Evolutionary conservation across 1,140 invertebrate genomes (phyloP).

Genomic region (Micrasema minimum): DNA sequence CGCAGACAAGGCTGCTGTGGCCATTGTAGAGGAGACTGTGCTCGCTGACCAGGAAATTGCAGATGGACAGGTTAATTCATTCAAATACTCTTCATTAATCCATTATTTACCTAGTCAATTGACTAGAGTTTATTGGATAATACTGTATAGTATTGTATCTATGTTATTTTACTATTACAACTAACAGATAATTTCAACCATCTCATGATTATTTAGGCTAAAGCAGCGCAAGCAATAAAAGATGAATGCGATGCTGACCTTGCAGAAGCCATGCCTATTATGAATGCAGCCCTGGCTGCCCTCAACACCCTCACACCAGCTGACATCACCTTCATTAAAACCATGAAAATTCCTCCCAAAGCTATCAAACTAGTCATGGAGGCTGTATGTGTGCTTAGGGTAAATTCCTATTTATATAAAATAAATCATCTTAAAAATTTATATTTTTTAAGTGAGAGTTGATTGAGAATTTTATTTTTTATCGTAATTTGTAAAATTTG

Average conservation of each 20-base stretch:
- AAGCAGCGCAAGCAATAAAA: slow-evolving; percentile 89
- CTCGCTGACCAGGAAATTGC: slow-evolving; percentile 74
- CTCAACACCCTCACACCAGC: slow-evolving; percentile 90
- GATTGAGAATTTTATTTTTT: too few species aligned
- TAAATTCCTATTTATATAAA: slow-evolving; percentile 55
- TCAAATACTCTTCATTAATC: too few species aligned
- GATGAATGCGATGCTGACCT: slow-evolving; percentile 95
- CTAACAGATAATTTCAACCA: not conserved
- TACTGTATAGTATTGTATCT: too few species aligned
- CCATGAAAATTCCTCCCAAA: slow-evolving; percentile 97
- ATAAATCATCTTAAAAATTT: slow-evolving; percentile 4
- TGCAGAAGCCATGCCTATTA: slow-evolving; percentile 91
- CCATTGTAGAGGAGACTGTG: slow-evolving; percentile 79
- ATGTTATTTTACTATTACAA: too few species aligned
- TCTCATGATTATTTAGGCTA: slow-evolving; percentile 62
- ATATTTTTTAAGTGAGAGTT: not conserved
- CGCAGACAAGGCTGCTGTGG: slow-evolving; percentile 85
- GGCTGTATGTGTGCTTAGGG: slow-evolving; percentile 93
- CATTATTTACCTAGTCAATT: too few species aligned
- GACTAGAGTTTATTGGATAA: too few species aligned
- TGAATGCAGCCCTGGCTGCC: slow-evolving; percentile 89
- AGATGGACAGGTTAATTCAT: slow-evolving; percentile 69
- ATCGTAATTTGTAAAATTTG: slow-evolving; percentile 32
- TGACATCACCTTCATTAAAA: slow-evolving; percentile 95
- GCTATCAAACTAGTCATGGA: slow-evolving; percentile 96